phyloP scores from a whole-genome alignment of 2,113 vertebrate species.

The Corydoras sp. region DNA sequence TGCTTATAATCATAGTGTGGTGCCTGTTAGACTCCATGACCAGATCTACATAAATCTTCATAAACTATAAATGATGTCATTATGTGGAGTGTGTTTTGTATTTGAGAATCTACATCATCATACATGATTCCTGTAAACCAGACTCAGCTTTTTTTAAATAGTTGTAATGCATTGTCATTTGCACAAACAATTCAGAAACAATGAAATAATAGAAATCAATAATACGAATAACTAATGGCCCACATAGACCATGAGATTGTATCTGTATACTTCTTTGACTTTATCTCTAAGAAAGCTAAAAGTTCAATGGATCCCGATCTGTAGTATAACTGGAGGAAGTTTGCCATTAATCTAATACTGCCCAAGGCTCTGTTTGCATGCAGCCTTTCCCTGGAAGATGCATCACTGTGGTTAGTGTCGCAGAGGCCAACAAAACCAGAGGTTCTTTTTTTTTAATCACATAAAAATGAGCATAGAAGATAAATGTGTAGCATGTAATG shows the following conservation, averaged over 20 bases:
- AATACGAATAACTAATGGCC: slow-evolving; percentile 72
- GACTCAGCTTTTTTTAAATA: too few relatives aligned
- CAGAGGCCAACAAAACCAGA: neutral
- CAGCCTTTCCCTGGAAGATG: slow-evolving; percentile 17
- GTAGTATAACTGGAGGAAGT: slow-evolving; percentile 59
- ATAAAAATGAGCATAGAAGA: slow-evolving; percentile 16
- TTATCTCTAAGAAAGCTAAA: slow-evolving; percentile 66
- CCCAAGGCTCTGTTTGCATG: slow-evolving; percentile 36
- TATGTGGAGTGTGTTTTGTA: too few relatives aligned
- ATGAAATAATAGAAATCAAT: slow-evolving; percentile 64
- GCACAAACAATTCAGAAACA: neutral
- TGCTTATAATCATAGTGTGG: too few relatives aligned
- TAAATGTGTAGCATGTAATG: slow-evolving; percentile 16
- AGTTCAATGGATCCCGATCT: slow-evolving; percentile 61
- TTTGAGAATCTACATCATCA: too few relatives aligned
- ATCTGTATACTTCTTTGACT: slow-evolving; percentile 67
- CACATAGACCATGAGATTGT: slow-evolving; percentile 58
- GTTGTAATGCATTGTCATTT: neutral
- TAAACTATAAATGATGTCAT: too few relatives aligned
- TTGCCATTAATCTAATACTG: slow-evolving; percentile 59
- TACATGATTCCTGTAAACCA: too few relatives aligned
- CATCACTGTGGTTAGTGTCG: slow-evolving; percentile 22
- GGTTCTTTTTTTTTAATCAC: slow-evolving; percentile 17
- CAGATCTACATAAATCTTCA: too few relatives aligned
- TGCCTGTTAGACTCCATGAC: too few relatives aligned